Percentiles rank a stretch among this genome's conserved stretches.
Evolutionary conservation across 1,140 invertebrate species (phyloP).

Genomic region (Subanguina moxae): DNA sequence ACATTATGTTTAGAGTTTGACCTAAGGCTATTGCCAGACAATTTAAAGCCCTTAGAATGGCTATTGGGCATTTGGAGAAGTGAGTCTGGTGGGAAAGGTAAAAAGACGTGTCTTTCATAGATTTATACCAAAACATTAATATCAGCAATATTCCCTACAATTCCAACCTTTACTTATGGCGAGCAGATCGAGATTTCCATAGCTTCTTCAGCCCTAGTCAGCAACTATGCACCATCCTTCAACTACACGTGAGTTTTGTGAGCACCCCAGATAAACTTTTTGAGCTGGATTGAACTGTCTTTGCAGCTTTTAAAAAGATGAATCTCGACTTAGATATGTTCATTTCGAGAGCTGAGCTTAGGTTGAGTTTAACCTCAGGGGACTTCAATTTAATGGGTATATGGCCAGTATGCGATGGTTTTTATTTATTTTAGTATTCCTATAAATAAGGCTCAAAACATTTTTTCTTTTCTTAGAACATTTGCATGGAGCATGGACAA

Average conservation of each 20-base stretch:
- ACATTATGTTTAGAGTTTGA: constrained; percentile 40
- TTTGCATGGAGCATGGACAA: constrained; percentile 53
- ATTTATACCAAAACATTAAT: neutral
- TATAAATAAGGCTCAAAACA: neutral
- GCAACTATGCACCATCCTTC: constrained; percentile 29
- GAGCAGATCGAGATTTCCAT: constrained; percentile 48
- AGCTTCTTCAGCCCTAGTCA: constrained; percentile 28
- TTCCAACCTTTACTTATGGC: constrained; percentile 51
- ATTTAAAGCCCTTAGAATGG: constrained; percentile 39
- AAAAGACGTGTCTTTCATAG: no score
- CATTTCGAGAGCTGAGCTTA: no score
- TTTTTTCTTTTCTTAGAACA: constrained; percentile 27
- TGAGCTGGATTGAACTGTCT: no score
- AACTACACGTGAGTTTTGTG: constrained; percentile 47
- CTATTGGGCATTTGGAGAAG: constrained; percentile 48
- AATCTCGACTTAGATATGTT: no score
- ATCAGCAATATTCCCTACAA: constrained; percentile 42
- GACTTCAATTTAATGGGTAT: no score
- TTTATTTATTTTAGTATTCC: neutral
- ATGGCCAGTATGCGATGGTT: no score
- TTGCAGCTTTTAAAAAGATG: no score
- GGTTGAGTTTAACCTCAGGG: no score
- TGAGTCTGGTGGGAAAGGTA: constrained; percentile 46
- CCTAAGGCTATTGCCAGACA: constrained; percentile 29
- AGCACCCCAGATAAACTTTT: no score